A percentile compares a stretch with the other conserved stretches of the same genome.
phyloP scores from a whole-genome alignment of 2,888 invertebrate genomes.

The Caenorhabditis drosophilae region DNA sequence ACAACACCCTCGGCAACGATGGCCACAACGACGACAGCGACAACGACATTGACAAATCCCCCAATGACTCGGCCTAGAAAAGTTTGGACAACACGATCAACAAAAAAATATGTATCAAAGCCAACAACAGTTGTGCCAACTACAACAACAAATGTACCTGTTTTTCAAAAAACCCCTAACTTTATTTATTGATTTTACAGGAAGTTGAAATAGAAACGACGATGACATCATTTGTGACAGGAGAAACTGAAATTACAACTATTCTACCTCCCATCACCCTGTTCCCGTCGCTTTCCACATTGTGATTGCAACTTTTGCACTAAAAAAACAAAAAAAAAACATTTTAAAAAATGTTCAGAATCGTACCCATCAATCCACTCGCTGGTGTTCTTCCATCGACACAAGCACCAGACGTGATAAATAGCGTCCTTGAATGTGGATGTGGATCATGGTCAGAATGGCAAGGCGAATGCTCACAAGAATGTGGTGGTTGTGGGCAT shows the following conservation, averaged over 20 bases:
- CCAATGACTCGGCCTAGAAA: conserved; percentile 2
- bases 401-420: conserved; percentile 34
- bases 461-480: conserved; percentile 59
- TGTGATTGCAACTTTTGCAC: conserved; percentile 9
- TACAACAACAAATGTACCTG: not conserved
- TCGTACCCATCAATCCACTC: conserved; percentile 19
- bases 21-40: conserved; percentile 9
- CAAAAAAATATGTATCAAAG: not conserved
- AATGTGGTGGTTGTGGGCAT: conserved; percentile 68
- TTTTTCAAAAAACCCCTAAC: no score
- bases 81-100: conserved; percentile 8
- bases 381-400: conserved; percentile 27
- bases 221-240: conserved; percentile 11
- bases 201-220: not conserved
- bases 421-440: conserved; percentile 54
- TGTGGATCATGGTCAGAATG: conserved; percentile 65
- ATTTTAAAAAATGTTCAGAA: conserved; percentile 18
- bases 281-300: conserved; percentile 25
- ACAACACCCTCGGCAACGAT: conserved; percentile 4
- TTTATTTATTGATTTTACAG: not conserved
- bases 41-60: conserved; percentile 21
- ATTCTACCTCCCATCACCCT: conserved; percentile 7
- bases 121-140: not conserved
- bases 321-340: not conserved
- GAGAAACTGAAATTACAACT: conserved; percentile 19